Evolutionary conservation across 2,113 vertebrate genomes (phyloP).

Genomic region (Blennius ocellaris): DNA sequence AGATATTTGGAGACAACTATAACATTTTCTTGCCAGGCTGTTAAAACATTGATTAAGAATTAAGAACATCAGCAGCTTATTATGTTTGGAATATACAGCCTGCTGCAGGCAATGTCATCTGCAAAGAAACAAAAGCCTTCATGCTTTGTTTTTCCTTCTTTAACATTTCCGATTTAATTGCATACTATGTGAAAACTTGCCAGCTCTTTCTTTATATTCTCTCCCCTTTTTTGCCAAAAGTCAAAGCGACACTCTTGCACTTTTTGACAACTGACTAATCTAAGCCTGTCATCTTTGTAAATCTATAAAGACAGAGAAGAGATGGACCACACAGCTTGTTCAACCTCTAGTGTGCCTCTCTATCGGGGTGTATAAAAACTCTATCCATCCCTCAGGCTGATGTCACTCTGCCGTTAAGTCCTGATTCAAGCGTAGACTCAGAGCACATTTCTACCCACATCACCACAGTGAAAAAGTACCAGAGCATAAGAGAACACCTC

Average conservation of each 20-base stretch:
- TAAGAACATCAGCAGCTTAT: conserved; percentile 1
- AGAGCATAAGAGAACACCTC: conserved; percentile 40
- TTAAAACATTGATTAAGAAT: conserved; percentile 9
- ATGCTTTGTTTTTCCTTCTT: conserved; percentile 5
- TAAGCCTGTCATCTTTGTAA: conserved; percentile 20
- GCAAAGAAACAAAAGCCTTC: conserved; percentile 7
- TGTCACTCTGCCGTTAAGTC: conserved; percentile 30
- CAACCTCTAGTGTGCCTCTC: not conserved
- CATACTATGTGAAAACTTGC: conserved; percentile 21
- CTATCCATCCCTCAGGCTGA: not conserved
- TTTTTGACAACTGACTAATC: conserved; percentile 32
- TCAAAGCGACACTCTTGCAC: conserved; percentile 13
- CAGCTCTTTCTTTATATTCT: conserved; percentile 1
- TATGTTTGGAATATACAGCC: not conserved
- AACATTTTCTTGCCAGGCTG: not conserved
- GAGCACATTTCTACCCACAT: conserved; percentile 18
- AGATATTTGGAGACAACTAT: not conserved
- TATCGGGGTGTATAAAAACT: conserved; percentile 24
- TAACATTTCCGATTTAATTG: conserved; percentile 44
- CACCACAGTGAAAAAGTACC: conserved; percentile 38
- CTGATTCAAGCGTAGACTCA: conserved; percentile 26
- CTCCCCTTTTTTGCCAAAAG: conserved; percentile 9
- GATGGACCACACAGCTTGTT: conserved; percentile 11
- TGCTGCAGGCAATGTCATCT: not conserved
- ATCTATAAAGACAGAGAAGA: conserved; percentile 8